These are phyloP conservation scores for Pachliopta kotzebuea DNA, from an alignment of 2,888 invertebrate genomes.

Conservation along the genomic window DNA sequence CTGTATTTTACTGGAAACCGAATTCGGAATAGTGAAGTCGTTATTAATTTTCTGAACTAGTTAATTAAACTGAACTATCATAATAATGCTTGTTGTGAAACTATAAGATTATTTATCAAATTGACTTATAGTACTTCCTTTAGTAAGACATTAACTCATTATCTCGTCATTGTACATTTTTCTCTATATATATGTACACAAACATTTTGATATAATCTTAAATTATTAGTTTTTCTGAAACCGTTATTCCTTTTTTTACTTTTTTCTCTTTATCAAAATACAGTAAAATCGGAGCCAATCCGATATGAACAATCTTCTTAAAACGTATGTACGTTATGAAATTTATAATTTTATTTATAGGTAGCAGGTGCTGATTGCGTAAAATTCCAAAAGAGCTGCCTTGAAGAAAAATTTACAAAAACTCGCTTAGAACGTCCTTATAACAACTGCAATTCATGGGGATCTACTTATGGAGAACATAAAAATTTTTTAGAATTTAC, in stretches of 20 bases:
- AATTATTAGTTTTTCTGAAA: too few relatives aligned
- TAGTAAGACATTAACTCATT: too few relatives aligned
- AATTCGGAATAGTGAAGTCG: not conserved
- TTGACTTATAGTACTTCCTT: too few relatives aligned
- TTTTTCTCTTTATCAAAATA: too few relatives aligned
- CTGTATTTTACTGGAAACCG: not conserved
- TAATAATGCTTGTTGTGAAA: not conserved
- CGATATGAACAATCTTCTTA: too few relatives aligned
- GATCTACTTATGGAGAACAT: slow-evolving; percentile 89
- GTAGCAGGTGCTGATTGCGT: slow-evolving; percentile 89
- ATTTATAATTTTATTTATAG: slow-evolving; percentile 62
- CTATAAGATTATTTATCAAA: not conserved
- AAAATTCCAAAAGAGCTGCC: slow-evolving; percentile 90
- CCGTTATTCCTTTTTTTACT: too few relatives aligned
- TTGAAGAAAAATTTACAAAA: slow-evolving; percentile 86
- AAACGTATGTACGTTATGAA: not conserved
- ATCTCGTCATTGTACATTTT: too few relatives aligned
- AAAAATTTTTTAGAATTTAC: slow-evolving; percentile 86
- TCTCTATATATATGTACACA: too few relatives aligned
- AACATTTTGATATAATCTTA: too few relatives aligned
- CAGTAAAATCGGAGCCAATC: too few relatives aligned
- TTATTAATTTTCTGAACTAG: not conserved
- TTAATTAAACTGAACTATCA: too few relatives aligned
- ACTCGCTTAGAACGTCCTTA: slow-evolving; percentile 83
- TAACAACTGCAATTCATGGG: slow-evolving; percentile 85